Percentiles rank a stretch among this genome's conserved stretches.
Conservation (phyloP, 2,888 invertebrate genomes). For the Ypsolopha scabrella region DNA sequence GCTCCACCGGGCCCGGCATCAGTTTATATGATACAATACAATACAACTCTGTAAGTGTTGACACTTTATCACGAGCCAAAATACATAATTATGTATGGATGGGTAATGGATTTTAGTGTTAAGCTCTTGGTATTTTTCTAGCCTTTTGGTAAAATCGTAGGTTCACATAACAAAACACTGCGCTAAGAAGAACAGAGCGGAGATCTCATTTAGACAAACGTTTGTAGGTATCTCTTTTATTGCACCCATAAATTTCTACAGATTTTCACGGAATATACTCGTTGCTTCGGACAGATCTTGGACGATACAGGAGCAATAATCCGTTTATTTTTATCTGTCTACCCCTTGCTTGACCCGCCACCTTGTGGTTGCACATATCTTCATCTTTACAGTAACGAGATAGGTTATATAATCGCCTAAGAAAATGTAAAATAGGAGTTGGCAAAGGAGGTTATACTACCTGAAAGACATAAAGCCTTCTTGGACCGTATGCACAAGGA, state of each 20-base stretch:
- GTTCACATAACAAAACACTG: no score
- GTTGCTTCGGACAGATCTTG: conserved; percentile 29
- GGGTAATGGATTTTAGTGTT: no score
- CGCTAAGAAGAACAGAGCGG: no score
- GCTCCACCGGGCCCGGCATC: no score
- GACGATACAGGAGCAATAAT: conserved; percentile 60
- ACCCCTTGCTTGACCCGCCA: conserved; percentile 42
- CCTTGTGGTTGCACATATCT: conserved; percentile 6
- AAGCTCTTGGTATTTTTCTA: no score
- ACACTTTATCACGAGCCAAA: no score
- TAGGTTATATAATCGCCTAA: neutral
- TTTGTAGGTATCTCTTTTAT: conserved; percentile 22
- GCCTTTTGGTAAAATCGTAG: no score
- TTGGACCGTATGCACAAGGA: conserved; percentile 17
- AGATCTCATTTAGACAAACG: no score
- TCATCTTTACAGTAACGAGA: neutral
- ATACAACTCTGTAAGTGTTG: no score
- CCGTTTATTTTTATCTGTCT: conserved; percentile 62
- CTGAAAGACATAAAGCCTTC: conserved; percentile 56
- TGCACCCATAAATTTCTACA: neutral
- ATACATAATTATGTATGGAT: no score
- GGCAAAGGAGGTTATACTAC: conserved; percentile 67
- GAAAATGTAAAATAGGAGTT: conserved; percentile 10
- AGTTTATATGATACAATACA: no score
- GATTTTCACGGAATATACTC: neutral